Percentiles rank a stretch among this genome's conserved stretches.
These are phyloP conservation scores for Bombycilla garrulus DNA, from an alignment of 2,113 vertebrate genomes.

Conservation along the genomic window DNA sequence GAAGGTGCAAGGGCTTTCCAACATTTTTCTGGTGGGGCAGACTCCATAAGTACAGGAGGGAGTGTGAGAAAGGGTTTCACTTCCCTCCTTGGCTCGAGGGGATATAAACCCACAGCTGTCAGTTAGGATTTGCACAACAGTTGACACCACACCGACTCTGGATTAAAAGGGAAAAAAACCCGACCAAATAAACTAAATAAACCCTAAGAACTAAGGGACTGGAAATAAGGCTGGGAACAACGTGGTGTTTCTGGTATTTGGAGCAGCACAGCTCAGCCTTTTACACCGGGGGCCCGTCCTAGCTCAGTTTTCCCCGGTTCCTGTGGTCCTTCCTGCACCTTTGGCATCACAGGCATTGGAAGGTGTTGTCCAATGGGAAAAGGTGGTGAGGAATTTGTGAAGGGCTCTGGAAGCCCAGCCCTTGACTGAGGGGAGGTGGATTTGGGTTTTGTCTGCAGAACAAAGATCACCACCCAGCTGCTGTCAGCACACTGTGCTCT, in stretches of 20 bases:
- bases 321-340: neutral
- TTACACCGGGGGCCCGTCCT: neutral
- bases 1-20: neutral
- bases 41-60: neutral
- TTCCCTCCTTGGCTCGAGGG: neutral
- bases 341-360: neutral
- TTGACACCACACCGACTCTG: neutral
- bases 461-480: neutral
- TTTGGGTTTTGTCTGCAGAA: neutral
- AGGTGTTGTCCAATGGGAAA: fast-evolving
- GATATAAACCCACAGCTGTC: neutral
- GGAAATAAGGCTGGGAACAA: neutral
- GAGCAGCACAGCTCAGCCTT: neutral
- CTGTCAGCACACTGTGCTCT: neutral
- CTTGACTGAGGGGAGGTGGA: neutral
- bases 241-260: neutral
- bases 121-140: neutral
- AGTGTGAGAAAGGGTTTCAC: neutral
- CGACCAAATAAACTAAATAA: neutral
- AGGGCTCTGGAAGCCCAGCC: neutral
- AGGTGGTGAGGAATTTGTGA: neutral
- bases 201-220: neutral
- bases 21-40: neutral
- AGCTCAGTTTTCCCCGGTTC: neutral
- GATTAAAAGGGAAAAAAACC: neutral